These are phyloP conservation scores for Blastomussa wellsi DNA, from an alignment of 92 coral and sea anemone species.

Conservation along the genomic window DNA sequence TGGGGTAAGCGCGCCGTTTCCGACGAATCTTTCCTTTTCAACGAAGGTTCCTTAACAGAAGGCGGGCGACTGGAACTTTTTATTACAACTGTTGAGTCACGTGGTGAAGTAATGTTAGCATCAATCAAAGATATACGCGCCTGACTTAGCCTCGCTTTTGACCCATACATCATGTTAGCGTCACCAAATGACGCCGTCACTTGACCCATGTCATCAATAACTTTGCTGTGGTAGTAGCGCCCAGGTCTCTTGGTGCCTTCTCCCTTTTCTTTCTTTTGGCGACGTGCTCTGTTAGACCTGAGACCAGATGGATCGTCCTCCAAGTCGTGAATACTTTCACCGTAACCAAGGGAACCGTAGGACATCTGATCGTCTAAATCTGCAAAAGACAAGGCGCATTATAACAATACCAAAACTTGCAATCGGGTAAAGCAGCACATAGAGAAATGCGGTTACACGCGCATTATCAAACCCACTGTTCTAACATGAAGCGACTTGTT, in stretches of 20 bases:
- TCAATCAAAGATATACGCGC: conserved; percentile 26
- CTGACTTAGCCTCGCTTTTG: conserved; percentile 20
- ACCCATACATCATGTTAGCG: conserved; percentile 6
- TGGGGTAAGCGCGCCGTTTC: neutral
- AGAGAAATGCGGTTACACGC: no score
- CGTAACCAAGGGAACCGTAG: conserved; percentile 25
- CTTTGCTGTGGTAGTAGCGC: conserved; percentile 61
- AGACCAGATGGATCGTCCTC: neutral
- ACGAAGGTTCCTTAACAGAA: neutral
- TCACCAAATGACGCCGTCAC: conserved; percentile 19
- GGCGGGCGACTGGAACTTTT: conserved; percentile 17
- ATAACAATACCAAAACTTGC: neutral
- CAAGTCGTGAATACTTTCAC: neutral
- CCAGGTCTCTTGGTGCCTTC: conserved; percentile 56
- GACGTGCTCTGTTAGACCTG: conserved; percentile 18
- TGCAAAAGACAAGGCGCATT: neutral
- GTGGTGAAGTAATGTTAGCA: conserved; percentile 1
- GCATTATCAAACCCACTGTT: no score
- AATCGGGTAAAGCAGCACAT: no score
- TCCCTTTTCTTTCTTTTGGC: conserved; percentile 62
- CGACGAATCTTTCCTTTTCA: neutral
- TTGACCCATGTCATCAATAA: conserved; percentile 34
- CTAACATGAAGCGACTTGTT: no score
- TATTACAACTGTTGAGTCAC: conserved; percentile 1
- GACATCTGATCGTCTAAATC: conserved; percentile 34